phyloP scores from a whole-genome alignment of 2,797 vertebrate genomes.

The Manis javanica region DNA sequence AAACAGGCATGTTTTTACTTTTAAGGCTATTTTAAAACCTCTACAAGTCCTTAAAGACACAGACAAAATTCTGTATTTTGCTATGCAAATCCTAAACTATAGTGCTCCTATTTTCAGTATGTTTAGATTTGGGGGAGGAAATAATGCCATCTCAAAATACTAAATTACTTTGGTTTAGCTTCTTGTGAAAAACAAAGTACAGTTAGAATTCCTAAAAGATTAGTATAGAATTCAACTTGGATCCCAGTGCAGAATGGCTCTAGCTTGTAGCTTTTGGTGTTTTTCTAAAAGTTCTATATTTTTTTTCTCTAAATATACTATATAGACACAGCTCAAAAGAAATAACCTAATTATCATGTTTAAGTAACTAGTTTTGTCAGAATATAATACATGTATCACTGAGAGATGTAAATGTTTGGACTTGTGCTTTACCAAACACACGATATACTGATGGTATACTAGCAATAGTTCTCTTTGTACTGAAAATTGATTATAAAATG shows the following conservation, averaged over 20 bases:
- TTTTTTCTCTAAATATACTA: background rate
- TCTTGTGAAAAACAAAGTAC: background rate
- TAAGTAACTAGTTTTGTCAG: background rate
- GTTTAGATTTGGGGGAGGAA: background rate
- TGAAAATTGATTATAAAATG: constrained; percentile 7
- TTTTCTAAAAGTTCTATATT: background rate
- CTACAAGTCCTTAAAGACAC: background rate
- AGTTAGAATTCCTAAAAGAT: background rate
- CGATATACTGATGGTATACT: background rate
- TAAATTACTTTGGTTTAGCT: background rate
- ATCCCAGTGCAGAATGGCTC: background rate
- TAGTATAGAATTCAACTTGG: background rate
- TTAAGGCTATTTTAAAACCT: constrained; percentile 24
- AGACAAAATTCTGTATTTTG: constrained; percentile 17
- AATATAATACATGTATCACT: background rate
- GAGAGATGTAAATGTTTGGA: background rate
- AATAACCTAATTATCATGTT: background rate
- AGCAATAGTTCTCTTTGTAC: background rate
- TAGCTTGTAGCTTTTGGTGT: background rate
- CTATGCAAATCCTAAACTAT: background rate
- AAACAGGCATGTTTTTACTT: background rate
- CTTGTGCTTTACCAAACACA: background rate
- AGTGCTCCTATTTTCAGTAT: constrained; percentile 9
- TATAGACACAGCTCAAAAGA: background rate
- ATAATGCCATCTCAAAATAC: background rate